Evolutionary conservation across 2,888 invertebrate species (phyloP).

Genomic region (Mythimna albipuncta): DNA sequence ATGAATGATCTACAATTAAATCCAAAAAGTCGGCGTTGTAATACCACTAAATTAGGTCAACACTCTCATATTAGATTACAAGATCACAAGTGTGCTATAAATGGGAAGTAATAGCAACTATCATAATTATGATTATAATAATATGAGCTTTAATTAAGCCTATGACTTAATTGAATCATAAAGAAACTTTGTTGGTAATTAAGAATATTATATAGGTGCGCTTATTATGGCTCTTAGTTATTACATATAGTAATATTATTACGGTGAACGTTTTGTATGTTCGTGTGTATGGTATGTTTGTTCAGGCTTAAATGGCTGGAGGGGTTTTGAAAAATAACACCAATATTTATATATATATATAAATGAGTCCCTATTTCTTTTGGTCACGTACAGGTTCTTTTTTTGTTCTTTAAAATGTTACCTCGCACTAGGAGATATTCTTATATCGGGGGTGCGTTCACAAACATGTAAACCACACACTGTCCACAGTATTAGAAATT

Average conservation of each 20-base stretch:
- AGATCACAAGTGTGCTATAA: neutral
- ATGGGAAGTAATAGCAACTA: neutral
- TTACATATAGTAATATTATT: neutral
- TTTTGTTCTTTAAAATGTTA: no score
- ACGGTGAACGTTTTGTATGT: neutral
- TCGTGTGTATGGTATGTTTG: neutral
- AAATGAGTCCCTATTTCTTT: no score
- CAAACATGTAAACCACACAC: no score
- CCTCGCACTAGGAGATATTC: no score
- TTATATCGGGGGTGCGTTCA: no score
- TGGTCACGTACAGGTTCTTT: no score
- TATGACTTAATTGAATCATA: neutral
- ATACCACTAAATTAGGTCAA: neutral
- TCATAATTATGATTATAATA: neutral
- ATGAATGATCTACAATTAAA: no score
- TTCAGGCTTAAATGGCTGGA: no score
- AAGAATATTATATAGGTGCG: neutral
- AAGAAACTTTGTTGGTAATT: neutral
- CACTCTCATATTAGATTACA: neutral
- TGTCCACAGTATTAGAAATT: no score
- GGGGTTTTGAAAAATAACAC: no score
- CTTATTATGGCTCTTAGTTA: neutral
- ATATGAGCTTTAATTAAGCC: constrained; percentile 16
- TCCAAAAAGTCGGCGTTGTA: neutral
- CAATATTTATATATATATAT: no score